phyloP scores from a whole-genome alignment of 2,113 vertebrate species.

The Cololabis saira region DNA sequence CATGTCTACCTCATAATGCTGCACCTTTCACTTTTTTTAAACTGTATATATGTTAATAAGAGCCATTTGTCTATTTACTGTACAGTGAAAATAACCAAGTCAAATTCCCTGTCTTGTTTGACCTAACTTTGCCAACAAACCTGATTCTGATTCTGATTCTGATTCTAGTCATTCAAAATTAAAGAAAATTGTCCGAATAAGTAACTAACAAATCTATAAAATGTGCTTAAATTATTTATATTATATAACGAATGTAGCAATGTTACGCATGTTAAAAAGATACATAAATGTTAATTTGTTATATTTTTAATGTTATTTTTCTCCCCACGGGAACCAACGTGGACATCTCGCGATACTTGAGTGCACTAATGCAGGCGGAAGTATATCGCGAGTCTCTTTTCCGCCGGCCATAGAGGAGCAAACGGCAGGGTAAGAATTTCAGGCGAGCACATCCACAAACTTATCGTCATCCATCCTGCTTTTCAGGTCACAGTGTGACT shows the following conservation, averaged over 20 bases:
- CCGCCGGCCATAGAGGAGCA: constrained; percentile 83
- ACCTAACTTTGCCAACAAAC: too few species aligned
- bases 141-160: too few species aligned
- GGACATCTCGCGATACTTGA: constrained; percentile 79
- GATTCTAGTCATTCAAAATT: too few species aligned
- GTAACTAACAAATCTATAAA: not conserved
- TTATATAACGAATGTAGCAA: not conserved
- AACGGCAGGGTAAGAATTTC: constrained; percentile 82
- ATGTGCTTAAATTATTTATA: not conserved
- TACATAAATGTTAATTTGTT: not conserved
- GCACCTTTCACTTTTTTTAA: too few species aligned
- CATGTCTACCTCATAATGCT: too few species aligned
- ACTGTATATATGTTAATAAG: too few species aligned
- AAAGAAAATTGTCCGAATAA: not conserved
- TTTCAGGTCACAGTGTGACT: not conserved
- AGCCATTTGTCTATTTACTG: too few species aligned
- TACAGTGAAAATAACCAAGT: too few species aligned
- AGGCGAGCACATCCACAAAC: not conserved
- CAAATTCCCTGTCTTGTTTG: too few species aligned
- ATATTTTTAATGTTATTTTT: too few species aligned
- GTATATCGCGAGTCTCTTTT: constrained; percentile 78
- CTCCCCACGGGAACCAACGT: accelerated
- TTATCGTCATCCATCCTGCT: constrained; percentile 82
- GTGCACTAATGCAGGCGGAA: constrained; percentile 81
- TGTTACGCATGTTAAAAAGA: not conserved